A percentile compares a stretch with the other conserved stretches of the same genome.
Evolutionary conservation across 2,113 vertebrate species (phyloP).

Genomic region (Mystacornis crossleyi): DNA sequence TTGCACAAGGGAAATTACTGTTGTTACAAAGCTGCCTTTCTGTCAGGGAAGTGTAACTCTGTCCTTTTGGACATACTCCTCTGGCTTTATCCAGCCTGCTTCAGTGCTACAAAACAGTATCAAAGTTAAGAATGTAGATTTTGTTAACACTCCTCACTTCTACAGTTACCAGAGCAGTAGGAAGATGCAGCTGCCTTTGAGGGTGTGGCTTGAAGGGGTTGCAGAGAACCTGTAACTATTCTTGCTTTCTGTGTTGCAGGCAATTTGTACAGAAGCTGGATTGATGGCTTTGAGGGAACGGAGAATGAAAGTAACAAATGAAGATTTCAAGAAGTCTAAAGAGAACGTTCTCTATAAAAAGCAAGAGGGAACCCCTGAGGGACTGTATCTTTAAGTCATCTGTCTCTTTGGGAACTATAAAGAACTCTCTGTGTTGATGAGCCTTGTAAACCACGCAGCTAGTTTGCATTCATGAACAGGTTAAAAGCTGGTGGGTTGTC

Average conservation of each 20-base stretch:
- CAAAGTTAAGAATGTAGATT: not conserved
- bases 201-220: not conserved
- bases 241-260: conserved; percentile 72
- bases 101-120: not conserved
- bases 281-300: conserved; percentile 95
- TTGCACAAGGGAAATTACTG: not conserved
- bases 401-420: not conserved
- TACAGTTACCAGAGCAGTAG: rapidly evolving
- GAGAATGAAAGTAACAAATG: conserved; percentile 99
- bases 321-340: conserved; percentile 99
- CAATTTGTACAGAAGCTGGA: conserved; percentile 97
- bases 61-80: not conserved
- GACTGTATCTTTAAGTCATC: conserved; percentile 81
- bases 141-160: not conserved
- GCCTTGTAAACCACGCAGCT: not conserved
- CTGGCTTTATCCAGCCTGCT: not conserved
- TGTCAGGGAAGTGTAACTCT: not conserved
- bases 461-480: not conserved
- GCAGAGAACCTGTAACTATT: not conserved
- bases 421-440: not conserved
- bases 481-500: not conserved
- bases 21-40: not conserved
- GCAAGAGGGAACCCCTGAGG: conserved; percentile 96
- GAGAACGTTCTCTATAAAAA: conserved; percentile 99
- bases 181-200: not conserved